phyloP scores from a whole-genome alignment of 1,140 invertebrate genomes.

The Drosophila ficusphila region DNA sequence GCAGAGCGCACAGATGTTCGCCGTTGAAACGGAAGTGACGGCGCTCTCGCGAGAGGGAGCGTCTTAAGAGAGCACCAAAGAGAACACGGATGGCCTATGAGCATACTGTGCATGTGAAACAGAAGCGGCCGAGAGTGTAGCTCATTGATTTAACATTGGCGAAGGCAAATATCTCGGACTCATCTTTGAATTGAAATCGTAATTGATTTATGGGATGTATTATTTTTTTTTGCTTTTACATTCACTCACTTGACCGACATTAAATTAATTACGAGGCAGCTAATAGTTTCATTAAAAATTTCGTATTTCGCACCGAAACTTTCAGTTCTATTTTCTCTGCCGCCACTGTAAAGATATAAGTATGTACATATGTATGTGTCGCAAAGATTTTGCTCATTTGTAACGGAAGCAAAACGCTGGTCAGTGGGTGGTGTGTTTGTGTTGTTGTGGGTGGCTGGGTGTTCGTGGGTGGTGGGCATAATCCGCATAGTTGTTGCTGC shows the following conservation, averaged over 20 bases:
- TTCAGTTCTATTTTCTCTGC: not conserved
- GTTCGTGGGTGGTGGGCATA: constrained; percentile 18
- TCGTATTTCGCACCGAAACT: too few relatives aligned
- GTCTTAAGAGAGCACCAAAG: constrained; percentile 28
- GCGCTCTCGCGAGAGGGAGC: not conserved
- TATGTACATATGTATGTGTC: constrained; percentile 10
- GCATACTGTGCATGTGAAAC: constrained; percentile 6
- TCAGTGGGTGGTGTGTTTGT: constrained; percentile 34
- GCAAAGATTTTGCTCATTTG: constrained; percentile 63
- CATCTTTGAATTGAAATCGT: too few relatives aligned
- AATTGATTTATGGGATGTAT: too few relatives aligned
- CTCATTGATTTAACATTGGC: not conserved
- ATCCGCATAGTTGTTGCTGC: constrained; percentile 39
- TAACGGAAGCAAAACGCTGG: constrained; percentile 77
- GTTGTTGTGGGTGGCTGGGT: constrained; percentile 4
- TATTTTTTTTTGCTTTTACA: too few relatives aligned
- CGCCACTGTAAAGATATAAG: not conserved
- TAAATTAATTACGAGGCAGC: too few relatives aligned
- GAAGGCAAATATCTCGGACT: too few relatives aligned
- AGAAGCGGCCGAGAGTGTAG: not conserved
- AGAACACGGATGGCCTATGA: constrained; percentile 58
- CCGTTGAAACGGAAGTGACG: constrained; percentile 18
- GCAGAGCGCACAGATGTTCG: constrained; percentile 29
- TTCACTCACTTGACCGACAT: too few relatives aligned
- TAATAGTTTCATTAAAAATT: too few relatives aligned